Base-by-base conservation (phyloP, 2,888 invertebrate species). In the Carpatolechia fugitivella region DNA sequence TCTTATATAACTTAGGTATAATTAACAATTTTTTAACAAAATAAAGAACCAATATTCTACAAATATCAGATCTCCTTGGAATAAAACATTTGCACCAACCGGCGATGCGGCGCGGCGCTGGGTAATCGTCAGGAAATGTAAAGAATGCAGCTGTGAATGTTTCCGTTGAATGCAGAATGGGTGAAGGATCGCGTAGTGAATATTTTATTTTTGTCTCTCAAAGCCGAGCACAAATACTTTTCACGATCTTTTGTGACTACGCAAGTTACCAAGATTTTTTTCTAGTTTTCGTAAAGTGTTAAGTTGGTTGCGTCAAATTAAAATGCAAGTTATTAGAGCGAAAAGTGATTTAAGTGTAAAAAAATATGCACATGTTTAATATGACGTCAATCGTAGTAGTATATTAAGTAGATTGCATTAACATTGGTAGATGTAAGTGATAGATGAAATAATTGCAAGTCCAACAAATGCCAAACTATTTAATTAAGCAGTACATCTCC, bases 71-170 rank as follows among this genome's bases (percentile, higher is more conserved):
- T 38, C 1, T 10, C 29, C 29, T n/a, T 29, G 8, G 38, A 49
- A 49, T 49, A 41, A 36, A 49, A 41, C n/a, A 31, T 46, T 20
- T 31, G 38, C 47, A 48, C 38, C n/a, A 13, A 6, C n/a, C 6
- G 6, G 24, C 24, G 6, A 4, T 4, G 24, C 24, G 6, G 24
- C 6, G 6, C 24, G 6, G 6, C 40, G 11, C 13, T 55, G 49
- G 36, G 47, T 60, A 62, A 59, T 63, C 60, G 55, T 57, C 56
- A 56, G 63, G 57, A 58, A 60, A 68, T 59, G 56, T 59, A 20
- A 61, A 51, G 62, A 70, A 70, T 70, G 54, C 56, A 52, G 61
- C 29, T 13, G 44, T 44, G 57, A 54, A 60, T 64, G 60, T 63
- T 60, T 59, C 56, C 57, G 54, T 49, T 59, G 59, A 60, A 64